Evolutionary conservation across 2,888 invertebrate species (phyloP).

Genomic region (Ethmia dodecea): DNA sequence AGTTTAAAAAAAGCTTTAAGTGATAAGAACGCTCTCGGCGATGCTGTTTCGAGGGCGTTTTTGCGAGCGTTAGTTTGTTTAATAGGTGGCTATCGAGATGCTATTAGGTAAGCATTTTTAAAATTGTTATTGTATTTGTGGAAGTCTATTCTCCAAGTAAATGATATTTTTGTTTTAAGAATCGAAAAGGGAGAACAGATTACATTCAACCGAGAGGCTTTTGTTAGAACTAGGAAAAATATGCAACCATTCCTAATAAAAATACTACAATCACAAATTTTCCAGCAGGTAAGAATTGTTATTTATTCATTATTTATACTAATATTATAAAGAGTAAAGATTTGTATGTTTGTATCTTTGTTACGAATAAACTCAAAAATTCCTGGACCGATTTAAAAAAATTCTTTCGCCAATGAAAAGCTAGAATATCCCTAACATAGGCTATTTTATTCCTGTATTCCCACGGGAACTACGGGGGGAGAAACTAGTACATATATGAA

Average conservation of each 20-base stretch:
- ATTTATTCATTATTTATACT: no score
- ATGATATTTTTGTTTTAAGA: conserved; percentile 26
- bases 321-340: no score
- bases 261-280: conserved; percentile 95
- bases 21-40: conserved; percentile 88
- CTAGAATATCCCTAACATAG: no score
- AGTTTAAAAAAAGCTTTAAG: conserved; percentile 87
- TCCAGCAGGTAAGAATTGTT: conserved; percentile 85
- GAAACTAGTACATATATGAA: no score
- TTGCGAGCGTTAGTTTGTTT: conserved; percentile 93
- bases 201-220: conserved; percentile 91
- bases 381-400: no score
- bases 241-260: conserved; percentile 93
- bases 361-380: no score
- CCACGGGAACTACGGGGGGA: no score
- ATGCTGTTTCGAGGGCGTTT: conserved; percentile 95
- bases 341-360: no score
- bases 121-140: not conserved
- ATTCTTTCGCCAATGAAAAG: no score
- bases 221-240: conserved; percentile 91
- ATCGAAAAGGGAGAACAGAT: conserved; percentile 77
- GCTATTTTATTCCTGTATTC: no score
- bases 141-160: not conserved
- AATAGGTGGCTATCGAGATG: conserved; percentile 96
- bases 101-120: conserved; percentile 85